Conservation (phyloP, 2,797 vertebrate genomes). For the Euphonia xanthogaster region DNA sequence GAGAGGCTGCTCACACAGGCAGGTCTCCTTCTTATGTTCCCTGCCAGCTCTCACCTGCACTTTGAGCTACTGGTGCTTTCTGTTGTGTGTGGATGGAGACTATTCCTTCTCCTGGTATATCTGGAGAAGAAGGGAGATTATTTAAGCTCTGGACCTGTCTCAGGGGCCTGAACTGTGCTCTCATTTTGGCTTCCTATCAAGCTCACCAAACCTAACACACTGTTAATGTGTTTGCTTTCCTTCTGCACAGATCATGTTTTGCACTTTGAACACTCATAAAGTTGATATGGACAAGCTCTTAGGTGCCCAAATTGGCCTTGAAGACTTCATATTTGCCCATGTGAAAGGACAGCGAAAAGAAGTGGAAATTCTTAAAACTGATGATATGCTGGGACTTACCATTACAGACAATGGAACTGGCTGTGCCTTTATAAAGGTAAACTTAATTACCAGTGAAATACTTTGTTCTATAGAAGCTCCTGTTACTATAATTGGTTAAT, state of each 20-base stretch:
- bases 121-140: neutral
- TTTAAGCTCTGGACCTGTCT: neutral
- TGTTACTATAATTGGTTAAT: neutral
- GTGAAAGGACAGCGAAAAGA: conserved; percentile 91
- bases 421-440: conserved; percentile 94
- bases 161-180: neutral
- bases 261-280: conserved; percentile 96
- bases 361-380: conserved; percentile 87
- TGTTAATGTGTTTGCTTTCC: conserved; percentile 19
- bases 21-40: neutral
- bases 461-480: neutral
- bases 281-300: conserved; percentile 95
- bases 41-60: neutral
- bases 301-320: conserved; percentile 91
- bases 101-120: neutral
- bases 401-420: conserved; percentile 95
- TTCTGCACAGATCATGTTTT: conserved; percentile 90
- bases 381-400: conserved; percentile 92
- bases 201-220: neutral
- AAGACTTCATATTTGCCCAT: conserved; percentile 98
- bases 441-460: neutral
- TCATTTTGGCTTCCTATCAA: neutral
- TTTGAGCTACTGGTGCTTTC: neutral
- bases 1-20: neutral
- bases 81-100: neutral